Conservation (phyloP, 2,113 vertebrate genomes). For the Anolis sagrei region DNA sequence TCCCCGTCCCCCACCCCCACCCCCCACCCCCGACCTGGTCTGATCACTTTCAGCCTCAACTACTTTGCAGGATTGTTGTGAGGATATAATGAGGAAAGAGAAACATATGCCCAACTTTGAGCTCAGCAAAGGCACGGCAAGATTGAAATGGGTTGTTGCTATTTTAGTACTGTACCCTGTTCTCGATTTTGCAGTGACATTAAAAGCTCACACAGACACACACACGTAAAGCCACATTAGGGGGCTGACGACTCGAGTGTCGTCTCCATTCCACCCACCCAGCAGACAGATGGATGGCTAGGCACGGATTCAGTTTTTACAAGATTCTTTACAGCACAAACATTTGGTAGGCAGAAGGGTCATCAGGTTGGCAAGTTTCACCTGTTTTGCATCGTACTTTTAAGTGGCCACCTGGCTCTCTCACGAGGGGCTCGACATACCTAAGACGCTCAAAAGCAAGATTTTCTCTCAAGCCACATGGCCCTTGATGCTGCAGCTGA, state of each 20-base stretch:
- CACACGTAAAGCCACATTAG: slow-evolving; percentile 42
- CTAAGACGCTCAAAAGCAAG: accelerated
- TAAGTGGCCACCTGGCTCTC: neutral
- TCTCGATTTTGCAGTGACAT: slow-evolving; percentile 28
- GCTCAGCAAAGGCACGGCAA: neutral
- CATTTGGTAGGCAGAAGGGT: slow-evolving; percentile 31
- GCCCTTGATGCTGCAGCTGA: neutral
- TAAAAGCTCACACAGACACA: slow-evolving; percentile 29
- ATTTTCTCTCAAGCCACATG: accelerated
- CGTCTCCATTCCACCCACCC: too few relatives aligned
- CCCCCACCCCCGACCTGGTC: neutral
- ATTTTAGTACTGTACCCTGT: neutral
- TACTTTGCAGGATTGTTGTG: neutral
- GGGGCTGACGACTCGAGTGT: slow-evolving; percentile 13
- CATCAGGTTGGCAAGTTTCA: slow-evolving; percentile 10
- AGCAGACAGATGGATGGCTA: slow-evolving; percentile 62
- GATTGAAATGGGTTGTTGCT: neutral
- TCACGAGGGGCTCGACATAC: accelerated
- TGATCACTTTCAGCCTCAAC: neutral
- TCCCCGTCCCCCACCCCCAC: neutral
- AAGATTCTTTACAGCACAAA: neutral
- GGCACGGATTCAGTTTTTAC: slow-evolving; percentile 31
- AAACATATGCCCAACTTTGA: neutral
- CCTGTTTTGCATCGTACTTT: slow-evolving; percentile 34
- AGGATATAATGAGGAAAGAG: neutral